Evolutionary conservation across 2,888 invertebrate genomes (phyloP), one percentile per base, ranked within the genome.

Genomic region (Octodonta nipae): DNA sequence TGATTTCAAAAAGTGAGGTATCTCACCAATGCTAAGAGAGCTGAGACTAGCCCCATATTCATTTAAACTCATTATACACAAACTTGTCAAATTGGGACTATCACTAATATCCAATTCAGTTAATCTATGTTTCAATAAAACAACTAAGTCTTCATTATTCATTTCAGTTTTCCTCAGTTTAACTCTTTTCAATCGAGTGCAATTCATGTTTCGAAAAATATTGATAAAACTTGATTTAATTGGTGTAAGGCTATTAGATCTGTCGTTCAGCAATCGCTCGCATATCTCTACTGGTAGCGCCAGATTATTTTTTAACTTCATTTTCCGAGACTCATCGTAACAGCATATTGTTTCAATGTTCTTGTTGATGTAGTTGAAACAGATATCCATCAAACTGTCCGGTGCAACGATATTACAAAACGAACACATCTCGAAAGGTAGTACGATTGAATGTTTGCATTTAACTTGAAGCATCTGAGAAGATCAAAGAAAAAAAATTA

Each of bases 31-130:
- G 45, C 76, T 74, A 10, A 89, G 59, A 1, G 75, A 75, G 32
- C 71, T 65, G 33, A 88, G 62, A 51, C 77, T 78, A 38, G 72
- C 68, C 20, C 81, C 77, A 53, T 78, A 69, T 34, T 65, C 65
- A 44, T 80, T 81, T 30, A 89, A 71, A 34, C 71, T 63, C 37
- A 74, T 70, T 38, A 87, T 66, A 13, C 77, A 71, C 13, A 63
- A 57, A 25, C 70, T 65, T 1, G 78, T 74, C 26, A 88, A 61
- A 41, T 71, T 68, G 40, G 71, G 68, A 56, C 86, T 86, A 47
- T 83, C 76, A 34, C 75, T 71, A 41, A 91, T 65, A 44, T 85
- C 81, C 28, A 92, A 61, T 41, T 80, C 78, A 8, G 68, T 63
- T 22, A 86, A 68, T 42, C 76, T 73, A 59, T 89, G 89, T 30